These are phyloP conservation scores for Chironex yamaguchii DNA, from an alignment of 30 jellyfish, hydroid and myxozoan genomes.

Conservation along the genomic window DNA sequence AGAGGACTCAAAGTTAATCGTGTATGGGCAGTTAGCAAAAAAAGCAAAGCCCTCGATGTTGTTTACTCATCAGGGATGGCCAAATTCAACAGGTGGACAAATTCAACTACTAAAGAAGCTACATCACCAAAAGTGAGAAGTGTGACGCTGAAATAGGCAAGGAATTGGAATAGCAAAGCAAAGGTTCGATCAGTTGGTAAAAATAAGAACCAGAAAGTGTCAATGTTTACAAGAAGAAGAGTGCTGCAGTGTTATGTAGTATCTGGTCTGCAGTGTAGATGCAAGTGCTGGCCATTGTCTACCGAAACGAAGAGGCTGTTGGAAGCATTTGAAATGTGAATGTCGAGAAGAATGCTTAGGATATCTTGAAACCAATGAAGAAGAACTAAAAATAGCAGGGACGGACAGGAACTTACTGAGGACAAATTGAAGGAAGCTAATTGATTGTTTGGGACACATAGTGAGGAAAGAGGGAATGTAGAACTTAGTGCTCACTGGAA, in stretches of 20 bases:
- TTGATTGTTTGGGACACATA: too few species aligned
- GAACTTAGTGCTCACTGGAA: too few species aligned
- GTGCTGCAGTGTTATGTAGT: slow-evolving; percentile 1
- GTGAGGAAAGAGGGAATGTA: too few species aligned
- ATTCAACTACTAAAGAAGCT: background rate
- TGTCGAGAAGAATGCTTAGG: slow-evolving; percentile 1
- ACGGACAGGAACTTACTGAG: background rate
- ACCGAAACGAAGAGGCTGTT: background rate
- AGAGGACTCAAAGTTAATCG: background rate
- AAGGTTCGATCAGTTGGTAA: too few species aligned
- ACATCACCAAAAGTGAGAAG: background rate
- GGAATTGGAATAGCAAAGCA: too few species aligned
- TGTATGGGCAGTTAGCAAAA: background rate
- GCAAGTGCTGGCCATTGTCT: slow-evolving; percentile 1
- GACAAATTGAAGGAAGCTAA: too few species aligned
- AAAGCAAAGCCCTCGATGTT: background rate
- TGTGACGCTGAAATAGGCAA: slow-evolving; percentile 10
- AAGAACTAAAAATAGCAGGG: background rate
- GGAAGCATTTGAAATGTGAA: background rate
- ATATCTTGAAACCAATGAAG: background rate
- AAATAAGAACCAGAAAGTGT: background rate
- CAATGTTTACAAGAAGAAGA: background rate
- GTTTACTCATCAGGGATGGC: background rate
- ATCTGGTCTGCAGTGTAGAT: background rate
- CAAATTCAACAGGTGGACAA: slow-evolving; percentile 7